phyloP scores from a whole-genome alignment of 2,113 vertebrate species.

The Ammospiza nelsoni region DNA sequence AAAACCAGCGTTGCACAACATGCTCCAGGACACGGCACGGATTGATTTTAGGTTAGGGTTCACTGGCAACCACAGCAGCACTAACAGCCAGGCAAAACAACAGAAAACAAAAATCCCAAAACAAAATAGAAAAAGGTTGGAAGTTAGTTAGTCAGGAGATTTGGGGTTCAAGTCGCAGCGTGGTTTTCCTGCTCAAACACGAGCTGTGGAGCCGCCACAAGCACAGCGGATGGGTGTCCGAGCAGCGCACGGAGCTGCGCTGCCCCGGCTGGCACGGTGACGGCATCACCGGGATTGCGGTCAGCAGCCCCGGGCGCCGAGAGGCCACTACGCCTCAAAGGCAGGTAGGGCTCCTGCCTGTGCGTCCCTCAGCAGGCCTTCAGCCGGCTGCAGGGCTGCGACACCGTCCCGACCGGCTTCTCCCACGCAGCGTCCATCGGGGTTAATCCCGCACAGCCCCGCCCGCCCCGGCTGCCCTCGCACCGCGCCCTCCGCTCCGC shows the following conservation, averaged over 20 bases:
- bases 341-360: accelerated
- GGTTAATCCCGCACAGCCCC: neutral
- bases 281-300: accelerated
- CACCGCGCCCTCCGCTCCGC: neutral
- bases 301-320: neutral
- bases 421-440: neutral
- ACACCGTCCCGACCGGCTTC: neutral
- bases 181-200: accelerated
- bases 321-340: accelerated
- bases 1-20: constrained; percentile 9
- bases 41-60: constrained; percentile 1
- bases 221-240: accelerated
- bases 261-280: accelerated
- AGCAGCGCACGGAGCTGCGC: accelerated
- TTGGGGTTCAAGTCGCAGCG: accelerated
- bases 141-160: neutral
- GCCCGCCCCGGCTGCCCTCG: neutral
- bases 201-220: accelerated
- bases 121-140: accelerated
- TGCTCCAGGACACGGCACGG: accelerated
- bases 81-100: neutral
- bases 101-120: neutral
- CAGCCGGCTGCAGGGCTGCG: neutral
- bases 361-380: accelerated
- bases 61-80: neutral